Percentiles rank a stretch among this genome's conserved stretches.
These are phyloP conservation scores for Acanthacorydalis orientalis DNA, from an alignment of 2,888 invertebrate genomes.

Conservation along the genomic window DNA sequence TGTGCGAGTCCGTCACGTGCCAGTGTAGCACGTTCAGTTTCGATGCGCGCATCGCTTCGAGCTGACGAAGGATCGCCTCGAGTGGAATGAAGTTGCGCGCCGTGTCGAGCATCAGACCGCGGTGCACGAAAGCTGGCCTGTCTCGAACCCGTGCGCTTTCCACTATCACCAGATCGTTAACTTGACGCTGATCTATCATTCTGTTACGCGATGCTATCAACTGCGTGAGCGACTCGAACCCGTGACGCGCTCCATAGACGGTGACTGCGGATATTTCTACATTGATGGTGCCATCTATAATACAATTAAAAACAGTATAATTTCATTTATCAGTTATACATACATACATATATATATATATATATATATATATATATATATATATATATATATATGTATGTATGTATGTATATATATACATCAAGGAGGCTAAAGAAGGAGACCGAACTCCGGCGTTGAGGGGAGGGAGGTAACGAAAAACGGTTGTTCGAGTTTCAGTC, in stretches of 20 bases:
- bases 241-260: slow-evolving; percentile 60
- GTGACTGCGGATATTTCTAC: slow-evolving; percentile 40
- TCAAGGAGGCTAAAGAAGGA: no score
- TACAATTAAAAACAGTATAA: slow-evolving; percentile 1
- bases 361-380: no score
- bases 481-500: no score
- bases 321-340: neutral
- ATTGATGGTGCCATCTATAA: slow-evolving; percentile 29
- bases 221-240: slow-evolving; percentile 58
- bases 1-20: slow-evolving; percentile 82
- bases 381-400: no score
- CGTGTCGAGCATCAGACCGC: slow-evolving; percentile 79
- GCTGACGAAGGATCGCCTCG: slow-evolving; percentile 44
- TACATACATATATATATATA: no score
- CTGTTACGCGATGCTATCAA: slow-evolving; percentile 31
- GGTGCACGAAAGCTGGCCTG: slow-evolving; percentile 62
- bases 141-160: slow-evolving; percentile 51
- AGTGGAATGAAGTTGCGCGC: slow-evolving; percentile 75
- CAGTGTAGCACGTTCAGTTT: slow-evolving; percentile 90
- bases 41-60: slow-evolving; percentile 73
- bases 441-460: no score
- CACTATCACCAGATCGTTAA: slow-evolving; percentile 30
- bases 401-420: no score
- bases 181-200: slow-evolving; percentile 14
- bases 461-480: no score